Conservation (phyloP, 2,888 invertebrate genomes). For the Hirtodrosophila duncani region DNA sequence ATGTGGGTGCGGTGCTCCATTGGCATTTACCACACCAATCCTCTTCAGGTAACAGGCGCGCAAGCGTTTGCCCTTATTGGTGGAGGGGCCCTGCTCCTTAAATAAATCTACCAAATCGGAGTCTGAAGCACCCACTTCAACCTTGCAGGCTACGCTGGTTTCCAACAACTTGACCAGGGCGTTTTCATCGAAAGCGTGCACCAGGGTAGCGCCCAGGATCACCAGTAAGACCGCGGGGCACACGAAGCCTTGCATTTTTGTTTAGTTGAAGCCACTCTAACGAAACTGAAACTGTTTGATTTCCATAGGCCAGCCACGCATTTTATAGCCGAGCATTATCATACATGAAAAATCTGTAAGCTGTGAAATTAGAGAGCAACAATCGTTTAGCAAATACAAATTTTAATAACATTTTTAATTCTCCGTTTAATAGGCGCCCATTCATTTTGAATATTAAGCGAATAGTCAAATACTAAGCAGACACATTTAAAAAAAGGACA, state of each 20-base stretch:
- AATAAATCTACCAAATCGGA: conserved; percentile 50
- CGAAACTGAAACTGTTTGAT: conserved; percentile 32
- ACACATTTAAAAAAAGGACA: too few relatives aligned
- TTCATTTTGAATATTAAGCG: too few relatives aligned
- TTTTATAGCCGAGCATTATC: conserved; percentile 52
- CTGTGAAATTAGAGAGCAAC: conserved; percentile 70
- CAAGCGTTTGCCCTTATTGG: conserved; percentile 65
- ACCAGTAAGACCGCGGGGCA: conserved; percentile 18
- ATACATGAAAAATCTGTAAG: conserved; percentile 35
- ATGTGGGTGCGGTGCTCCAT: conserved; percentile 58
- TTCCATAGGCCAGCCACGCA: not conserved
- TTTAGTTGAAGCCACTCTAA: conserved; percentile 7
- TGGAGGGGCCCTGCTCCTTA: conserved; percentile 43
- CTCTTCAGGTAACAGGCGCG: conserved; percentile 68
- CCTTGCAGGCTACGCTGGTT: conserved; percentile 55
- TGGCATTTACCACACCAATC: conserved; percentile 42
- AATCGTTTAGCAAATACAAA: conserved; percentile 22
- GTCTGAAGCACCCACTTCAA: conserved; percentile 64
- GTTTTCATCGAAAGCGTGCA: conserved; percentile 47
- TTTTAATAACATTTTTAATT: too few relatives aligned
- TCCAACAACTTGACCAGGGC: conserved; percentile 46
- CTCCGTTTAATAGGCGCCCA: too few relatives aligned
- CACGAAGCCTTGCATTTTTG: conserved; percentile 37
- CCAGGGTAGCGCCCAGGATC: conserved; percentile 32
- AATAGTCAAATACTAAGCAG: too few relatives aligned